Percentiles rank a stretch among this genome's conserved stretches.
These are phyloP conservation scores for Macrophya annulata DNA, from an alignment of 2,888 invertebrate genomes.

Conservation along the genomic window DNA sequence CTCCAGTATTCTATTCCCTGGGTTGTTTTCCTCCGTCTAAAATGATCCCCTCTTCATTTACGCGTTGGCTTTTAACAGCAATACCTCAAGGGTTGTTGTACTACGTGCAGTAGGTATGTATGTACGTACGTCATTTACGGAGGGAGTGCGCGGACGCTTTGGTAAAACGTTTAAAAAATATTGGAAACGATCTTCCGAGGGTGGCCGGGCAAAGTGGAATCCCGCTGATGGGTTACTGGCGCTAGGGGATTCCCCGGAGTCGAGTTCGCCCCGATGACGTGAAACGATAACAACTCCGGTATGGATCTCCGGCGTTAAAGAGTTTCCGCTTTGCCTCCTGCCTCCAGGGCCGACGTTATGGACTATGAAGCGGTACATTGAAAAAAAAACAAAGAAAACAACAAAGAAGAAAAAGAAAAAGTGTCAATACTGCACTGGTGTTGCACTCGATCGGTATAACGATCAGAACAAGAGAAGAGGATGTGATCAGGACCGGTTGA, in stretches of 20 bases:
- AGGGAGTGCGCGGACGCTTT: background rate
- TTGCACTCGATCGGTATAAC: background rate
- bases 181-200: constrained; percentile 23
- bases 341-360: background rate
- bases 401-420: background rate
- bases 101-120: background rate
- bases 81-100: background rate
- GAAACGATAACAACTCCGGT: constrained; percentile 47
- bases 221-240: background rate
- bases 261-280: constrained; percentile 36
- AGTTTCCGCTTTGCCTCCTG: constrained; percentile 24
- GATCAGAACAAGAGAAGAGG: background rate
- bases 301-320: constrained; percentile 33
- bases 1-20: constrained; percentile 4
- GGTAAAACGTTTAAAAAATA: constrained; percentile 39
- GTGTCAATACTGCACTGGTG: background rate
- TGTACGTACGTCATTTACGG: background rate
- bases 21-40: constrained; percentile 6
- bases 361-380: background rate
- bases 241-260: constrained; percentile 35
- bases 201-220: constrained; percentile 39
- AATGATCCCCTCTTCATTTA: constrained; percentile 23
- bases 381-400: background rate
- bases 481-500: background rate
- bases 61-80: constrained; percentile 20